Base-by-base conservation (phyloP, 2,113 vertebrate genomes). In the Plectropomus leopardus region DNA sequence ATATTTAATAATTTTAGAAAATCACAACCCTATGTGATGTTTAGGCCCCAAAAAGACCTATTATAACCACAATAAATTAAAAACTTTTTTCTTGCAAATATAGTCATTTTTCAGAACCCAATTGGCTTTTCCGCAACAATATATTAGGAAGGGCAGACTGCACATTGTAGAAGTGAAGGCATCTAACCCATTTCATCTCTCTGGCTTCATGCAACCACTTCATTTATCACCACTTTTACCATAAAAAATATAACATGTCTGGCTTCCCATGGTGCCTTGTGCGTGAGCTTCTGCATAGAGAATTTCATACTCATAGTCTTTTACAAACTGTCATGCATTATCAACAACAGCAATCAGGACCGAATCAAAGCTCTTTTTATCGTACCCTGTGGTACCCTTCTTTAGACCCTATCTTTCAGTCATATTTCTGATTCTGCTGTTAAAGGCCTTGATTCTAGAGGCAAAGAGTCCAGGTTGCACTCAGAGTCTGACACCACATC, bases 351-450 rank as follows among this genome's bases (percentile, higher is more conserved):
- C 88, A 88, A 91, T 94, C 86, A 86, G 73, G 91, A 94, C 83
- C 88, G 91, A 90, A 72, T 87, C 92, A 81, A 79, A 90, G 26
- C 84, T 88, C 80, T 21, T 92, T 93, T 87, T 87, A 54, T 66
- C 30, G 66, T 74, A 64, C 44, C 61, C 67, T 53, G n/a, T 67
- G 24, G 86, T 91, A 45, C 53, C 21, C 72, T 73, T 80, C 69
- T 88, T 90, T 77, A 86, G 23, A 77, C 78, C 72, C n/a, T n/a
- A n/a, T n/a, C n/a, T n/a, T 68, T 50, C 72, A 86, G 89, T 98
- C 96, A 99, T 92, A 99, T 98, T 91, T 98, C 97, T 4, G 97
- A 98, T 92, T 99, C 97, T 73, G 96, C 95, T 48, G 97, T 96
- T 64, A 98, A 91, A 48, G 96, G 96, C 86, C 94, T 96, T 68